Conservation (phyloP, 2,888 invertebrate species). For the Nebria salina region DNA sequence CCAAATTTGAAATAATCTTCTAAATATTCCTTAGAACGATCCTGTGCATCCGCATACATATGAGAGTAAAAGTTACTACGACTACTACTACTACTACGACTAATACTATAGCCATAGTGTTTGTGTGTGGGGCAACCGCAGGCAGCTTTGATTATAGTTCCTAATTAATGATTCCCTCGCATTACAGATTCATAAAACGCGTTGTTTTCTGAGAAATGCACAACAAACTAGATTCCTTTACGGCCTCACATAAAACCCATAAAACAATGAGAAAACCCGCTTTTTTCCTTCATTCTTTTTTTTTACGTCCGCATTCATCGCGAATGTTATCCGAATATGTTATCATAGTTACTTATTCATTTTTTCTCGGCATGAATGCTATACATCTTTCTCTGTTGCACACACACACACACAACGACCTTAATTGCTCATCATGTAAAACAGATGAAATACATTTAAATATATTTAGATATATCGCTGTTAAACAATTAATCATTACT, state of each 20-base stretch:
- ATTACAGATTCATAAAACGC: conserved; percentile 47
- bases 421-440: conserved; percentile 29
- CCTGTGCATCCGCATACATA: too few species aligned
- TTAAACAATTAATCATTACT: conserved; percentile 40
- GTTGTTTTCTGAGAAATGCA: conserved; percentile 39
- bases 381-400: conserved; percentile 15
- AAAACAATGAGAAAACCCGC: conserved; percentile 44
- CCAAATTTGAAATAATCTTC: too few species aligned
- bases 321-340: conserved; percentile 45
- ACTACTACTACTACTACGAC: too few species aligned
- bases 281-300: conserved; percentile 31
- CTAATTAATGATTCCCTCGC: conserved; percentile 43
- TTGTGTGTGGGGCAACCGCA: conserved; percentile 3
- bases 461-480: conserved; percentile 42
- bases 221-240: conserved; percentile 44
- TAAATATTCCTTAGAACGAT: too few species aligned
- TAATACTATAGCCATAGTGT: background rate
- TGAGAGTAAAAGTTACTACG: too few species aligned
- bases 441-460: conserved; percentile 45
- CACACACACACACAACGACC: conserved; percentile 9
- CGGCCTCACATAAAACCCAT: conserved; percentile 42
- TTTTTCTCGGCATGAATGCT: conserved; percentile 4
- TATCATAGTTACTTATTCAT: conserved; percentile 27
- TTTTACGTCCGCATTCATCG: conserved; percentile 27
- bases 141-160: conserved; percentile 42